Evolutionary conservation across 2,797 vertebrate genomes (phyloP).

Genomic region (Epinephelus malabaricus): DNA sequence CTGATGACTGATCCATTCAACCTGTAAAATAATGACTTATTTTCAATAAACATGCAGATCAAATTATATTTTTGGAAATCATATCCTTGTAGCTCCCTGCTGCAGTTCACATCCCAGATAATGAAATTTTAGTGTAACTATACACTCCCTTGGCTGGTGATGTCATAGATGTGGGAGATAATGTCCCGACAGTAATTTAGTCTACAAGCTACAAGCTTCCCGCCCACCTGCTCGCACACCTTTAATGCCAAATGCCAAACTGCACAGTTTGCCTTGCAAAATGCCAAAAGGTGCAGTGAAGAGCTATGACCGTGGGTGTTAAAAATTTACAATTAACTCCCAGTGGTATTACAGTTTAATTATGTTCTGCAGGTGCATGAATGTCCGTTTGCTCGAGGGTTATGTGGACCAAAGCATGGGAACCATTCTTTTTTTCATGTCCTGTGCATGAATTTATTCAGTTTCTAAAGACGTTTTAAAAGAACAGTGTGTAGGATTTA

Average conservation of each 20-base stretch:
- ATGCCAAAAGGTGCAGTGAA: conserved; percentile 62
- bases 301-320: conserved; percentile 30
- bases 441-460: not conserved
- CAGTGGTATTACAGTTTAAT: conserved; percentile 21
- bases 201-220: conserved; percentile 43
- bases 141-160: conserved; percentile 45
- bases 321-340: conserved; percentile 47
- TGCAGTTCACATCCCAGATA: conserved; percentile 31
- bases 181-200: conserved; percentile 54
- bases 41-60: conserved; percentile 26
- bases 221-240: conserved; percentile 41
- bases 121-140: conserved; percentile 54
- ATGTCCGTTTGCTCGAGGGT: not conserved
- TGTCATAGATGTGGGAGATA: conserved; percentile 63
- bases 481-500: too few species aligned
- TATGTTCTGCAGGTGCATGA: conserved; percentile 20
- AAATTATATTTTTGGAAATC: conserved; percentile 47
- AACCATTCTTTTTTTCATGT: not conserved
- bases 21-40: not conserved
- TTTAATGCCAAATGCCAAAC: conserved; percentile 66
- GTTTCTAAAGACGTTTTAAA: not conserved
- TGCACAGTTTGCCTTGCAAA: conserved; percentile 63
- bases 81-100: not conserved
- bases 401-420: not conserved
- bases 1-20: not conserved